Evolutionary conservation across 2,797 vertebrate species (phyloP).

Genomic region (Neosalanx taihuensis): DNA sequence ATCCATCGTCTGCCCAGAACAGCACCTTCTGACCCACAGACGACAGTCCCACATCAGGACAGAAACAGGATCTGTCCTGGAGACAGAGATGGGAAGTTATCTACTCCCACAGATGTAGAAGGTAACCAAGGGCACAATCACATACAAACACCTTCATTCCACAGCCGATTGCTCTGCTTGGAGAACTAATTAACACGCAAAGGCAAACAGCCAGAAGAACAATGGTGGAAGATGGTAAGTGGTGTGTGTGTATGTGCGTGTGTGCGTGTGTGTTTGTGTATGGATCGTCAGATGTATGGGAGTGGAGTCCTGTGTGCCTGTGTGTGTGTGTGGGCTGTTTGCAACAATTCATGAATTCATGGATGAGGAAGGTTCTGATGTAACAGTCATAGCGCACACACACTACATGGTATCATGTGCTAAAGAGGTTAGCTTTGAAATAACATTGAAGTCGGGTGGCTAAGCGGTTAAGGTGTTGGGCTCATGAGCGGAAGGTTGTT

Average conservation of each 20-base stretch:
- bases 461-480: too few species aligned
- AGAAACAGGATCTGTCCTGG: slow-evolving; percentile 14
- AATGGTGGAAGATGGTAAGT: slow-evolving; percentile 30
- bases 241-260: background rate
- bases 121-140: slow-evolving; percentile 21
- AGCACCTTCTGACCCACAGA: too few species aligned
- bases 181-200: slow-evolving; percentile 50
- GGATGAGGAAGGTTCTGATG: too few species aligned
- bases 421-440: too few species aligned
- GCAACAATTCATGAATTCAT: too few species aligned
- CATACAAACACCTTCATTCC: slow-evolving; percentile 32
- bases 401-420: too few species aligned
- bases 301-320: background rate
- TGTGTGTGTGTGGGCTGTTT: slow-evolving; percentile 17
- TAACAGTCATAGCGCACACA: too few species aligned
- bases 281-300: background rate
- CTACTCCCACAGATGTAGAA: slow-evolving; percentile 12
- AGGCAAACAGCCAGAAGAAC: slow-evolving; percentile 36
- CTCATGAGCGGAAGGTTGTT: too few species aligned
- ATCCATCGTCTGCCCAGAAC: too few species aligned
- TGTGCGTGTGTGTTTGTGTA: slow-evolving; percentile 9
- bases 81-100: background rate
- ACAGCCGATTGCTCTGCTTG: slow-evolving; percentile 45
- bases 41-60: background rate
- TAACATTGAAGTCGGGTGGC: too few species aligned